Base-by-base conservation (phyloP, 2,888 invertebrate species). In the Malthinus seriepunctatus region DNA sequence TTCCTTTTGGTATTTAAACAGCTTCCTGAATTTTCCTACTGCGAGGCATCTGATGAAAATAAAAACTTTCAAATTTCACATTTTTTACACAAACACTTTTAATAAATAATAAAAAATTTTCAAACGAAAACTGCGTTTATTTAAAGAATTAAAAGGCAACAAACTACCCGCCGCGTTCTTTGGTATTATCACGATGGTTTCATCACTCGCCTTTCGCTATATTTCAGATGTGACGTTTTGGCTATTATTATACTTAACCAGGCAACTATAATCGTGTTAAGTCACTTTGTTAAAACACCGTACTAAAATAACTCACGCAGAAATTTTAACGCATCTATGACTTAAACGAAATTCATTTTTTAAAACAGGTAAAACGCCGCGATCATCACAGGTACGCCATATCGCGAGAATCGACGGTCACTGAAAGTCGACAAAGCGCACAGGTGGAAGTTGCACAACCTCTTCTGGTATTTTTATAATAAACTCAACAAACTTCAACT, bases 241-340 rank as follows among this genome's bases (percentile, higher is more conserved):
- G 48, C 60, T 60, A 60, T 60, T 60, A 60, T 60, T 60, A 60
- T 60, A 55, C 60, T 45, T 56, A 44, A 51, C 55, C 60, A 51
- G 47, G 51, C 46, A 50, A 60, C 49, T 55, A 45, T 45, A 56
- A 56, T 46, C 46, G 46, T 39, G 51, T 55, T 56, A 51, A 47
- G 51, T 12, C 51, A 51, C 51, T 56, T 56, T 44, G 45, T 37
- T 32, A 37, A 42, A 45, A 12, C 45, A 57, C 42, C 46, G 23
- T 5, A 23, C 56, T 11, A 56, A 60, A 60, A 60, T 60, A 60
- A 56, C 60, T 47, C 44, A 52, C 53, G 56, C 53, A 53, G 39
- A 53, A 47, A 38, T 12, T 53, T 8, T 46, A 10, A 54, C 54
- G 54, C 51, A 51, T 33, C 46, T 33, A 33, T 39, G 9, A 14